Conservation (phyloP, 1,140 invertebrate species). For the Leucophenga varia region DNA sequence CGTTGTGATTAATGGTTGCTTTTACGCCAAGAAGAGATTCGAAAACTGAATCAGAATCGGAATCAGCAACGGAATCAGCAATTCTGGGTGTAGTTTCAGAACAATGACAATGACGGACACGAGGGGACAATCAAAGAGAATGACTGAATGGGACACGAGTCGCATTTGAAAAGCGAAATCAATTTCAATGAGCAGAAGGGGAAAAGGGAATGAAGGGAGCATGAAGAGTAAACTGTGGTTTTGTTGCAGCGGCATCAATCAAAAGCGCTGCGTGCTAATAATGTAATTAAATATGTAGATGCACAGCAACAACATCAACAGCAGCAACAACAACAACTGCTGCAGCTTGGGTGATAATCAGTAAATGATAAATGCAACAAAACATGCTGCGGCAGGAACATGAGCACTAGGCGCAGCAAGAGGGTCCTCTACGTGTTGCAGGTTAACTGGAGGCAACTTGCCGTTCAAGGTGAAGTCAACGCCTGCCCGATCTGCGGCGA, state of each 20-base stretch:
- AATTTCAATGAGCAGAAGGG: conserved; percentile 16
- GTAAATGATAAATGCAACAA: conserved; percentile 50
- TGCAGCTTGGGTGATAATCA: conserved; percentile 36
- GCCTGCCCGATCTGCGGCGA: conserved; percentile 28
- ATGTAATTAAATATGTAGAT: conserved; percentile 52
- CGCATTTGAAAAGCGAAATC: no score
- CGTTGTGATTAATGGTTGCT: conserved; percentile 47
- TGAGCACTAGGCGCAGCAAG: no score
- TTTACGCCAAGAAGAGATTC: no score
- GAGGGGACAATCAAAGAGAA: no score
- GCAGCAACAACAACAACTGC: no score
- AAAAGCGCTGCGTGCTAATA: conserved; percentile 43
- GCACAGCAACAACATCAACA: conserved; percentile 10
- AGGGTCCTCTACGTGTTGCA: no score
- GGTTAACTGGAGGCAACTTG: no score
- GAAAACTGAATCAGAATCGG: no score
- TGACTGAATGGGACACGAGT: conserved; percentile 3
- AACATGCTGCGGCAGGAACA: no score
- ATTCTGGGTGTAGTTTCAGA: conserved; percentile 12
- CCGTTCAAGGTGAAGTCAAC: conserved; percentile 43
- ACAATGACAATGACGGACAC: no score
- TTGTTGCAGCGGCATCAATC: conserved; percentile 48
- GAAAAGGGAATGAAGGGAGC: conserved; percentile 7
- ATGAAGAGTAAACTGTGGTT: conserved; percentile 16
- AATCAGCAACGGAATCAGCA: no score